Evolutionary conservation across 2,888 invertebrate genomes (phyloP).

Genomic region (Trichopria drosophilae): DNA sequence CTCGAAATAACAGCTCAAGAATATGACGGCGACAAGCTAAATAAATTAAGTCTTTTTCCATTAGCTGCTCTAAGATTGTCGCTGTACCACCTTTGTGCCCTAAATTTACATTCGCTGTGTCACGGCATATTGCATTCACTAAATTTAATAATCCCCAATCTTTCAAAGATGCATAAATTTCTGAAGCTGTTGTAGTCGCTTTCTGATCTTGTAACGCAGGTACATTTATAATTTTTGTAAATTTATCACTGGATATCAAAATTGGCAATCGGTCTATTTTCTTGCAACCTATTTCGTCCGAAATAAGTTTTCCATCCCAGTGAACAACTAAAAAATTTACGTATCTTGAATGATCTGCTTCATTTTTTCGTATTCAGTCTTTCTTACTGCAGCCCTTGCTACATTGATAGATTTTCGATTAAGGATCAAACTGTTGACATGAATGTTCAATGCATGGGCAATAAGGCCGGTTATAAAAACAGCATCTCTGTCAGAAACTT

Average conservation of each 20-base stretch:
- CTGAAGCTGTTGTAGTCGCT: constrained; percentile 5
- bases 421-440: constrained; percentile 12
- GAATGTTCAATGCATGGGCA: constrained; percentile 9
- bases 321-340: constrained; percentile 13
- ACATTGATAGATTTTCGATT: constrained; percentile 11
- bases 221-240: constrained; percentile 13
- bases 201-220: constrained; percentile 14
- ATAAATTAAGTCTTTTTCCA: constrained; percentile 38
- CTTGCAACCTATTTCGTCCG: constrained; percentile 2
- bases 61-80: constrained; percentile 34
- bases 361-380: constrained; percentile 4
- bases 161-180: constrained; percentile 4
- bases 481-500: constrained; percentile 21
- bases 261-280: constrained; percentile 12
- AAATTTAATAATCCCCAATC: not conserved
- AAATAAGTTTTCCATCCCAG: constrained; percentile 19
- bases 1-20: constrained; percentile 32
- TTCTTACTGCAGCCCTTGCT: constrained; percentile 7
- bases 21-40: constrained; percentile 41
- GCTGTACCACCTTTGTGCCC: constrained; percentile 26
- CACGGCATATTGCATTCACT: not conserved
- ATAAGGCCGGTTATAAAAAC: constrained; percentile 12
- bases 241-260: constrained; percentile 1
- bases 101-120: not conserved
- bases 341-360: constrained; percentile 12